Percentiles rank a stretch among this genome's conserved stretches.
Conservation (phyloP, 2,797 vertebrate genomes). For the Hemibagrus guttatus region DNA sequence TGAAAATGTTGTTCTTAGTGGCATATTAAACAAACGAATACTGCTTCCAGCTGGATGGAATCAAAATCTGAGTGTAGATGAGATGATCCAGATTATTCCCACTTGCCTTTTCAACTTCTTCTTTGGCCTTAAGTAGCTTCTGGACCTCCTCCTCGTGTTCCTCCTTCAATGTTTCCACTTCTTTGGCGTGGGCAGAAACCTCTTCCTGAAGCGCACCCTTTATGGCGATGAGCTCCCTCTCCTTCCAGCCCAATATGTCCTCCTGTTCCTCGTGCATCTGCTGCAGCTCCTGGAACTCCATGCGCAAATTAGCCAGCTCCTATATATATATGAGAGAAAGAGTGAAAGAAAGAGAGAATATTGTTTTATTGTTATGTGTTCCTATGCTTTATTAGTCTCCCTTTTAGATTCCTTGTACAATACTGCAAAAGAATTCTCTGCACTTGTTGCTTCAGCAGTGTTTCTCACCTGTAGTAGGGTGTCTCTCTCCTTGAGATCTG, state of each 20-base stretch:
- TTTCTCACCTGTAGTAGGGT: slow-evolving; percentile 83
- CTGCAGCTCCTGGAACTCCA: slow-evolving; percentile 83
- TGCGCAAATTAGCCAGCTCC: slow-evolving; percentile 84
- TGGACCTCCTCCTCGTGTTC: slow-evolving; percentile 82
- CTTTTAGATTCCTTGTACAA: not conserved
- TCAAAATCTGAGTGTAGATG: not conserved
- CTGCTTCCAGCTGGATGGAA: not conserved
- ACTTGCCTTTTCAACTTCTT: slow-evolving; percentile 80
- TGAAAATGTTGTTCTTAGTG: not conserved
- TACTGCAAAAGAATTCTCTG: not conserved
- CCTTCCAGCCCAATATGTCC: slow-evolving; percentile 82
- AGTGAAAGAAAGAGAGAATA: not conserved
- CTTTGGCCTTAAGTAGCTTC: slow-evolving; percentile 75
- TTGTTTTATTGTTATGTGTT: not conserved
- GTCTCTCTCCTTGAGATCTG: slow-evolving; percentile 78
- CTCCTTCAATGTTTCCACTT: slow-evolving; percentile 86
- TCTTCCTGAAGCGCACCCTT: slow-evolving; percentile 92
- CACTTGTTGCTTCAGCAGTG: not conserved
- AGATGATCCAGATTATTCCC: not conserved
- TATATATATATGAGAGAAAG: not conserved
- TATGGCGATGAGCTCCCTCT: slow-evolving; percentile 87
- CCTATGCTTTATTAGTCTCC: not conserved
- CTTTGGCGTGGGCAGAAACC: slow-evolving; percentile 86
- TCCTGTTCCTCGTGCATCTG: slow-evolving; percentile 88
- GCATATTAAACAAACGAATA: not conserved